Base-by-base conservation (phyloP, 2,113 vertebrate species). In the Myrmecobius fasciatus region DNA sequence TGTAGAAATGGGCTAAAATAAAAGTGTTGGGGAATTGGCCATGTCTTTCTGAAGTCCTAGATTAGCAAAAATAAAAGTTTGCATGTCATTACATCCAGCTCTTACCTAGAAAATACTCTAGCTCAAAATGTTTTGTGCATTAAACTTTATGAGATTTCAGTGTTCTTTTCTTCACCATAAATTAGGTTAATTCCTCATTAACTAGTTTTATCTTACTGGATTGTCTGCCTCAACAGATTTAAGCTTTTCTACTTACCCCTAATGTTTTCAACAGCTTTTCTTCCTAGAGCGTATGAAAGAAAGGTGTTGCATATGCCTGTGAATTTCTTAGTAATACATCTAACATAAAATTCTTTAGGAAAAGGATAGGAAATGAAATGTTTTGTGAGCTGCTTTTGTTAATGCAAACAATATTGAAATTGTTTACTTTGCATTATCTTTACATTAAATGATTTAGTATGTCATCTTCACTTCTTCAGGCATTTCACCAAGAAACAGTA, bases 261-360 rank as follows among this genome's bases (percentile, higher is more conserved):
- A 96, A 97, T 98, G 94, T 96, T 97, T 96, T 98, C 97, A 97
- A 97, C 97, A 98, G 97, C 91, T 97, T 98, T 98, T 97, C 90
- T 98, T 98, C 95, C 98, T 98, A 96, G 52, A 90, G 95, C 96
- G 90, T 95, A 92, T 75, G 48, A 98, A 96, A 52, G 96, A 97
- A 98, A 98, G 97, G 96, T 98, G 96, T 96, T 98, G 94, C 96
- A 96, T 98, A 97, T 97, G 96, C 94, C 97, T 97, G 94, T 56
- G 93, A 52, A 96, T 96, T 98, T 95, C 93, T 95, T 98, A 94
- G 97, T 97, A 98, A 97, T 98, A 98, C 98, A 98, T 92, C 88
- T 96, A 93, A 97, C 97, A 97, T 97, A 97, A 98, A 98, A 98
- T 98, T 98, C 98, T 97, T 98, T 98, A 97, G 97, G 91, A 83